Conservation (phyloP, 1,140 invertebrate species). For the Bilobella aurantiaca region DNA sequence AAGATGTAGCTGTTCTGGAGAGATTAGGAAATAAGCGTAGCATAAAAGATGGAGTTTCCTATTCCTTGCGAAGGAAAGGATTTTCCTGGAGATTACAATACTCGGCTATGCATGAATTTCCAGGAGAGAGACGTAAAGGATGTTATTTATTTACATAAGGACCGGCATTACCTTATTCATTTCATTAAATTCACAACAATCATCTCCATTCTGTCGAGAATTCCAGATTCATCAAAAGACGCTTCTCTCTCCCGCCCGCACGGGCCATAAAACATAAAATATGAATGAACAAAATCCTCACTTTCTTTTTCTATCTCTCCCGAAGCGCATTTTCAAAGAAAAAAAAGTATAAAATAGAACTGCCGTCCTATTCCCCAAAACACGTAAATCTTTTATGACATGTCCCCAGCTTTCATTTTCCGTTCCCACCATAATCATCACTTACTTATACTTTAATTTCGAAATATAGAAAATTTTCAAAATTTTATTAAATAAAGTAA, state of each 20-base stretch:
- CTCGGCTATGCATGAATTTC: background rate
- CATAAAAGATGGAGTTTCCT: background rate
- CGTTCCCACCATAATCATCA: background rate
- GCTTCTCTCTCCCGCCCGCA: background rate
- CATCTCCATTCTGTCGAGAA: background rate
- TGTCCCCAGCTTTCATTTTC: background rate
- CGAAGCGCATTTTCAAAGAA: background rate
- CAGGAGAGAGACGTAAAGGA: background rate
- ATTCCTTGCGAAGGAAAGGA: background rate
- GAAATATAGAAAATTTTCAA: too few relatives aligned
- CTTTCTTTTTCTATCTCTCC: background rate
- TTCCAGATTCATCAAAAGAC: background rate
- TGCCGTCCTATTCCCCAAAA: background rate
- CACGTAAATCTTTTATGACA: slow-evolving; percentile 5
- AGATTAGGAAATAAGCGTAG: background rate
- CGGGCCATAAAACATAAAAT: background rate
- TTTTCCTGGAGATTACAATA: slow-evolving; percentile 2
- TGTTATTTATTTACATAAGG: slow-evolving; percentile 5
- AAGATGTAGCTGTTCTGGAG: background rate
- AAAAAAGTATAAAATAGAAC: background rate
- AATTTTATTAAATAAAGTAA: too few relatives aligned
- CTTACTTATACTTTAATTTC: too few relatives aligned
- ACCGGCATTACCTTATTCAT: slow-evolving; percentile 6
- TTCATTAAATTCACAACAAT: slow-evolving; percentile 7
- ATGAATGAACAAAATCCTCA: background rate